Evolutionary conservation across 2,888 invertebrate genomes (phyloP).

Genomic region (Cordylochernes scorpioides): DNA sequence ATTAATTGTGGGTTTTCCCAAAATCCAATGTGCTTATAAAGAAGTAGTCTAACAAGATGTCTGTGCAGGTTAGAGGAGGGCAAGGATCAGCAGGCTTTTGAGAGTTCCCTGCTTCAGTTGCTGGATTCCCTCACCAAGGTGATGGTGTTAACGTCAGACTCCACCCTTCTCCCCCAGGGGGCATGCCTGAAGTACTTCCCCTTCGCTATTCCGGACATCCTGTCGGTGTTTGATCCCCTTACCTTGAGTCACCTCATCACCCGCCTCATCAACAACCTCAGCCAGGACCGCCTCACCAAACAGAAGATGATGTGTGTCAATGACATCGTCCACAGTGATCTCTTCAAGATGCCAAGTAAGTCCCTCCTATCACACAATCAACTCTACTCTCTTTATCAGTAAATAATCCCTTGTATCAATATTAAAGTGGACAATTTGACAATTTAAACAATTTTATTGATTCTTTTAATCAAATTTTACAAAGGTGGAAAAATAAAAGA

Average conservation of each 20-base stretch:
- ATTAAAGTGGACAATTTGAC: too few species aligned
- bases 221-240: constrained; percentile 43
- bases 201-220: constrained; percentile 51
- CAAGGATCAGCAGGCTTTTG: constrained; percentile 36
- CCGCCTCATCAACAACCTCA: constrained; percentile 48
- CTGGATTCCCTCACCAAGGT: constrained; percentile 41
- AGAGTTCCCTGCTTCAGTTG: constrained; percentile 33
- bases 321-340: constrained; percentile 58
- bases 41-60: too few species aligned
- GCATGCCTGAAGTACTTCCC: constrained; percentile 75
- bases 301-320: constrained; percentile 72
- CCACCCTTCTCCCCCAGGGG: constrained; percentile 46
- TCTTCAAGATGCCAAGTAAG: constrained; percentile 31
- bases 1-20: too few species aligned
- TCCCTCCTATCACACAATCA: too few species aligned
- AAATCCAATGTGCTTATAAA: too few species aligned
- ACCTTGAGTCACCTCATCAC: constrained; percentile 33
- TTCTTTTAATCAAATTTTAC: too few species aligned
- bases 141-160: constrained; percentile 43
- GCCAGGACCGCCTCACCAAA: constrained; percentile 49
- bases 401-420: too few species aligned
- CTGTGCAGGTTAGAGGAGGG: constrained; percentile 33
- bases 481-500: too few species aligned
- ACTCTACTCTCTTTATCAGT: too few species aligned
- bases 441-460: constrained; percentile 2